Evolutionary conservation across 1,140 invertebrate genomes (phyloP), one percentile per base, ranked within the genome.

Genomic region (Augochlora pura): DNA sequence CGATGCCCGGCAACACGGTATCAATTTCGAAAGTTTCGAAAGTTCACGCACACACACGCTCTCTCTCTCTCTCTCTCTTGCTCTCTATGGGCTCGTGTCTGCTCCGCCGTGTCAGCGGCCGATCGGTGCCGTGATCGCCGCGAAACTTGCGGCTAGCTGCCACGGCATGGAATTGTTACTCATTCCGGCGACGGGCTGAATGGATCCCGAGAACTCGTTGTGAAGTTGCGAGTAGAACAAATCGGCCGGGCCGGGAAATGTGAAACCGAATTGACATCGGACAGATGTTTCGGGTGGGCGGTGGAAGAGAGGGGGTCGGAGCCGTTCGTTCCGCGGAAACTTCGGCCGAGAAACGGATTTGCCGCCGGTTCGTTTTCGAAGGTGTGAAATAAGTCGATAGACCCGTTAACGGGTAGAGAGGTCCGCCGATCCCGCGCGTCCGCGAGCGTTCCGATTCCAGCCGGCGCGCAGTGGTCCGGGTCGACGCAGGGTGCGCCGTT

Each of bases 361-460:
- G 72, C 72, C 72, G 72, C 72, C 72, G 72, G 72, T 74, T 67
- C 25, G 4, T 52, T 52, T 52, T 18, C 49, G 14, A 52, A 52
- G 4, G 49, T 52, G 49, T 52, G 9, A 42, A 21, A 52, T 52
- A 21, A 21, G 16, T 52, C 49, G 49, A 52, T 21, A 52, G 16
- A 52, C 10, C 46, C 16, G 12, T 49, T 10, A 32, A 14, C 14
- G 49, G 16, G 16, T 18, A 2, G 18, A 52, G 7, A 52, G 18
- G 5, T 52, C 21, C 16, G 2, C 16, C 18, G 18, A 52, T 52
- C 14, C 0, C 42, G 42, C 42, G 42, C 42, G 42, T 32, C 42
- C 42, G 12, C 10, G 42, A 42, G 9, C 42, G 1, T 42, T 42
- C 9, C 8, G 12, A 42, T 42, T 42, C 12, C 42, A 12, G 10